These are phyloP conservation scores for Stomorhina lunata DNA, from an alignment of 2,888 invertebrate species.

Conservation along the genomic window DNA sequence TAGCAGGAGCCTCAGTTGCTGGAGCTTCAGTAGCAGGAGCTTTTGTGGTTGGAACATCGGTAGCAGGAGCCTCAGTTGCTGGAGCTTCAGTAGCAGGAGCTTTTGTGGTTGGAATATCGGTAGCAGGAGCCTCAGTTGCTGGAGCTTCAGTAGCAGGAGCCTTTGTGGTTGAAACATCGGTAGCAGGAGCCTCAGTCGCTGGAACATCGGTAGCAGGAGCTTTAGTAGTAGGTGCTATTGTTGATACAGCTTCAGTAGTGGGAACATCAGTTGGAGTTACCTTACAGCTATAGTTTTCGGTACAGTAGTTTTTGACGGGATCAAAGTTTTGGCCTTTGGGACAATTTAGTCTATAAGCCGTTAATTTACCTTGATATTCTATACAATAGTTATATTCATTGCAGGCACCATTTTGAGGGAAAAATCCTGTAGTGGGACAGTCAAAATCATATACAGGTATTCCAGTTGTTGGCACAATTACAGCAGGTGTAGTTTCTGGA, in stretches of 20 bases:
- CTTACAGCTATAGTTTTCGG: slow-evolving; percentile 58
- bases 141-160: not conserved
- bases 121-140: not conserved
- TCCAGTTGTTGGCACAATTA: slow-evolving; percentile 22
- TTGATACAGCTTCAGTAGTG: not conserved
- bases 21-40: not conserved
- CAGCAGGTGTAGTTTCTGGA: slow-evolving; percentile 32
- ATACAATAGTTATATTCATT: slow-evolving; percentile 68
- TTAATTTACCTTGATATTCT: slow-evolving; percentile 28
- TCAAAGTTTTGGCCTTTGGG: slow-evolving; percentile 69
- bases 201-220: not conserved
- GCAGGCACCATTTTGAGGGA: slow-evolving; percentile 68
- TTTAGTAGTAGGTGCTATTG: not conserved
- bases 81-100: not conserved
- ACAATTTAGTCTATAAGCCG: slow-evolving; percentile 61
- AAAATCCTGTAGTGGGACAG: slow-evolving; percentile 71
- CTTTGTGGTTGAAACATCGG: not conserved
- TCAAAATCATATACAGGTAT: slow-evolving; percentile 19
- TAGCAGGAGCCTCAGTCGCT: not conserved
- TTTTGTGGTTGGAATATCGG: not conserved
- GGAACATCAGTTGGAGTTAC: not conserved
- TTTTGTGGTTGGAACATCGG: not conserved
- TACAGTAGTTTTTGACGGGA: slow-evolving; percentile 67
- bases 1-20: not conserved
- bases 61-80: not conserved